These are phyloP conservation scores for Eulacestoma nigropectus DNA, from an alignment of 2,113 vertebrate species.

Conservation along the genomic window DNA sequence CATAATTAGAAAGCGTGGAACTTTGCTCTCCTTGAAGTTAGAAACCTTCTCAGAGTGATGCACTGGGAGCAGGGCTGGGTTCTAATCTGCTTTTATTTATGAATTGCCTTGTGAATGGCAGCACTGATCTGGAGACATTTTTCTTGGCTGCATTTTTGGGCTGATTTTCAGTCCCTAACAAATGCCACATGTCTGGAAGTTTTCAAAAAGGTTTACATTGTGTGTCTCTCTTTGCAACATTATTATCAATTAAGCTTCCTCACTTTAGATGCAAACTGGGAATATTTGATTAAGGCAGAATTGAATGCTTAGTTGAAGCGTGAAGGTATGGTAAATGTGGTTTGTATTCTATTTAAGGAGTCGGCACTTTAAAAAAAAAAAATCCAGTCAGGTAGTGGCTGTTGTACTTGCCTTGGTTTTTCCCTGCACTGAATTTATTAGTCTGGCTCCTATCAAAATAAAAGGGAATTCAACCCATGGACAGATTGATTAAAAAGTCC, in stretches of 20 bases:
- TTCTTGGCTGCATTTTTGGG: background rate
- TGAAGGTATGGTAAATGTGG: background rate
- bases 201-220: background rate
- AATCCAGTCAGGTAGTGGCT: background rate
- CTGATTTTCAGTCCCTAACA: background rate
- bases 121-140: background rate
- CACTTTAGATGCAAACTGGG: background rate
- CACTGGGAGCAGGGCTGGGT: background rate
- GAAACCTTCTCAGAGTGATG: background rate
- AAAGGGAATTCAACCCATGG: background rate
- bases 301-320: background rate
- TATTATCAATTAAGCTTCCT: background rate
- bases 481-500: background rate
- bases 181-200: background rate
- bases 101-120: background rate
- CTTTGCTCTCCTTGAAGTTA: background rate
- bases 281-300: background rate
- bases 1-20: background rate
- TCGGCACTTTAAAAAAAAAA: background rate
- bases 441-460: background rate
- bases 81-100: background rate
- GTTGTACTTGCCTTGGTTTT: slow-evolving; percentile 10
- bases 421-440: background rate
- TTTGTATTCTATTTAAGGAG: background rate
- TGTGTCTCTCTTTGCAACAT: background rate